phyloP scores from a whole-genome alignment of 1,140 invertebrate genomes.

The Oedothorax gibbosus region DNA sequence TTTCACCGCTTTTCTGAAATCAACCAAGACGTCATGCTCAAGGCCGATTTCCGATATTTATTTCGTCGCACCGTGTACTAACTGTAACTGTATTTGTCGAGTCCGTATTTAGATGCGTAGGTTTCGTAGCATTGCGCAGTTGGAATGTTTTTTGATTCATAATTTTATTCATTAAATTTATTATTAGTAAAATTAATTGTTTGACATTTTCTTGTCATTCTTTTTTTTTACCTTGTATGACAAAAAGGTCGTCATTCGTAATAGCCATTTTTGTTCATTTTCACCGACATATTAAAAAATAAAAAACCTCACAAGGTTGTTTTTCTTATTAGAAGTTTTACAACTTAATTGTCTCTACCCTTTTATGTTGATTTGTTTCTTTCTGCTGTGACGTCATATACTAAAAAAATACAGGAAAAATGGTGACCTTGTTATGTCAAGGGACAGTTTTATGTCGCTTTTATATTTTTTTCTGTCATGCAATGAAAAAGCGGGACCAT shows the following conservation, averaged over 20 bases:
- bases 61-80: too few relatives aligned
- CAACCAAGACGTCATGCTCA: conserved; percentile 38
- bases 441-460: conserved; percentile 12
- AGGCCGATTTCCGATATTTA: conserved; percentile 1
- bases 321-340: conserved; percentile 22
- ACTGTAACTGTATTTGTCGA: neutral
- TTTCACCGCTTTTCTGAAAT: conserved; percentile 40
- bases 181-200: neutral
- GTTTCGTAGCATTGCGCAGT: too few relatives aligned
- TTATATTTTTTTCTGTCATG: conserved; percentile 83
- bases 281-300: conserved; percentile 30
- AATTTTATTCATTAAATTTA: too few relatives aligned
- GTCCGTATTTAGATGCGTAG: too few relatives aligned
- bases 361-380: conserved; percentile 43
- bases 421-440: conserved; percentile 45
- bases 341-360: conserved; percentile 44
- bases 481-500: conserved; percentile 72
- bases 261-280: neutral
- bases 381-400: conserved; percentile 47
- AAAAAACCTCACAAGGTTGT: conserved; percentile 27
- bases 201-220: neutral
- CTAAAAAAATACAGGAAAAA: conserved; percentile 35
- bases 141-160: too few relatives aligned
- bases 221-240: conserved; percentile 18
- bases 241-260: neutral